Conservation (phyloP, 2,797 vertebrate species). For the Aphelocoma californica region DNA sequence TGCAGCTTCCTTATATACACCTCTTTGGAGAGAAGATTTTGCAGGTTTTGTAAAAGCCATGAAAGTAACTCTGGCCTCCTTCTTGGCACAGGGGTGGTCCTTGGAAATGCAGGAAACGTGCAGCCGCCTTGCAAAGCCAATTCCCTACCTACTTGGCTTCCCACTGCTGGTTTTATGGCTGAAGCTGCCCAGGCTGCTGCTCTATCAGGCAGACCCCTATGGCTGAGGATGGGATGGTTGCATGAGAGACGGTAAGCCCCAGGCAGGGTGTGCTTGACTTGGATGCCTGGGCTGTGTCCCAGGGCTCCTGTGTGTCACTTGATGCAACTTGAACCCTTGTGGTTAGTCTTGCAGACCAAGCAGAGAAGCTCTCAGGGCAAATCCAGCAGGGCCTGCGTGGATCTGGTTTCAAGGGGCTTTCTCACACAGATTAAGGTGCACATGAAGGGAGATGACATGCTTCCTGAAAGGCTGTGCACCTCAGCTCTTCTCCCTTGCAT, state of each 20-base stretch:
- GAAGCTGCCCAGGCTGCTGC: not conserved
- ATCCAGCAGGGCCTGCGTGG: not conserved
- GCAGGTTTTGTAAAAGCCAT: not conserved
- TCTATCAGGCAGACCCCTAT: fast-evolving
- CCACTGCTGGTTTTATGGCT: not conserved
- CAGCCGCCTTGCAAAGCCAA: not conserved
- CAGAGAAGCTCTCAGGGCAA: not conserved
- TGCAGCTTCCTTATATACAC: not conserved
- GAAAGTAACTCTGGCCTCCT: not conserved
- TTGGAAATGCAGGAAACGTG: fast-evolving
- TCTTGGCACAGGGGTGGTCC: fast-evolving
- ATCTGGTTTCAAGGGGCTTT: not conserved
- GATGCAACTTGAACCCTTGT: not conserved
- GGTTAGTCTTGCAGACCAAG: not conserved
- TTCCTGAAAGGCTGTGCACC: not conserved
- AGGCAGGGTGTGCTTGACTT: not conserved
- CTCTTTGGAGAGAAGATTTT: not conserved
- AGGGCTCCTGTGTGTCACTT: not conserved
- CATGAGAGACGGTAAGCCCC: not conserved
- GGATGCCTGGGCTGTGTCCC: not conserved
- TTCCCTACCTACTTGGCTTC: not conserved
- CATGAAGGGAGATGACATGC: fast-evolving
- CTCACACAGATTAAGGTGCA: not conserved
- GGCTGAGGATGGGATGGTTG: not conserved
- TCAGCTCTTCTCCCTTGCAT: not conserved